A percentile compares a stretch with the other conserved stretches of the same genome.
Evolutionary conservation across 2,888 invertebrate genomes (phyloP).

Genomic region (Hirtodrosophila duncani): DNA sequence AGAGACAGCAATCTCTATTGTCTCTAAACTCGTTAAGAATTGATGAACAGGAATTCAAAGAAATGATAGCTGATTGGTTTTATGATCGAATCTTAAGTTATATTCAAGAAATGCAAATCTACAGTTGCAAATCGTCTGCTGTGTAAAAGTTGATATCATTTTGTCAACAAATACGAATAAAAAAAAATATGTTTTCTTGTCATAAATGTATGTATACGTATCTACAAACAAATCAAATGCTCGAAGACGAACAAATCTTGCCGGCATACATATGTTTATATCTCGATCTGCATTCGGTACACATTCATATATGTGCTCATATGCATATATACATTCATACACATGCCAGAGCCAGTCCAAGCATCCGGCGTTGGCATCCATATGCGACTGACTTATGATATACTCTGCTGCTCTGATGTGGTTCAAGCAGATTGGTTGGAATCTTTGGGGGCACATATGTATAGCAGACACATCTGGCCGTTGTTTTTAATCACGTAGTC

Average conservation of each 20-base stretch:
- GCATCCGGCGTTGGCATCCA: constrained; percentile 57
- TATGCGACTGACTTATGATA: no score
- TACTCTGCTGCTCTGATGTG: constrained; percentile 40
- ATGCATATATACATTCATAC: constrained; percentile 10
- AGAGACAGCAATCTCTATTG: not conserved
- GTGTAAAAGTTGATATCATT: no score
- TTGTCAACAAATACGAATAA: not conserved
- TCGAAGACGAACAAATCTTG: constrained; percentile 25
- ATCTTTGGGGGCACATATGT: constrained; percentile 15
- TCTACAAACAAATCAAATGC: constrained; percentile 11
- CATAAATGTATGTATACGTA: not conserved
- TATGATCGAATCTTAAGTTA: constrained; percentile 41
- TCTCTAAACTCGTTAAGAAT: not conserved
- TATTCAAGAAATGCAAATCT: constrained; percentile 23
- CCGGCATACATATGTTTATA: constrained; percentile 16
- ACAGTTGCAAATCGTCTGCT: no score
- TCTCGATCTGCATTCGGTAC: constrained; percentile 48
- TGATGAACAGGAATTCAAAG: not conserved
- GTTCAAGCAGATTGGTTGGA: constrained; percentile 35
- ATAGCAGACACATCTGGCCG: constrained; percentile 28
- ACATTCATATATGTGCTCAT: constrained; percentile 37
- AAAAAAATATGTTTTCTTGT: constrained; percentile 1
- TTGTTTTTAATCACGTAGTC: constrained; percentile 52
- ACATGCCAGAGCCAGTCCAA: no score
- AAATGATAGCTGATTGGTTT: constrained; percentile 27